These are phyloP conservation scores for Cheirogaleus medius DNA, from an alignment of 2,113 vertebrate genomes.

Conservation along the genomic window DNA sequence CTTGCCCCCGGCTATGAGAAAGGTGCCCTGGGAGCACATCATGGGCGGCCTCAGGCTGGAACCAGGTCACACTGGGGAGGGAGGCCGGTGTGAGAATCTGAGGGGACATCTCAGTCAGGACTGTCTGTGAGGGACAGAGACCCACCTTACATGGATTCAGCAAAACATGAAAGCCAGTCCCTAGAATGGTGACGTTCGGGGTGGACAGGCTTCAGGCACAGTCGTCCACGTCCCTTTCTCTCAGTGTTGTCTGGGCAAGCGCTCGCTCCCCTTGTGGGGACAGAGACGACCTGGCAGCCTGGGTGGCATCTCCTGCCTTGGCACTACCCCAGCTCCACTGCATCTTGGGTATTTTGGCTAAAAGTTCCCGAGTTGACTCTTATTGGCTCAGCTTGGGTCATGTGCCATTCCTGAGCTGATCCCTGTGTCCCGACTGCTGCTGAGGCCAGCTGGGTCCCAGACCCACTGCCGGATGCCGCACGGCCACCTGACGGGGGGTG, in stretches of 20 bases:
- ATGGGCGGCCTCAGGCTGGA: neutral
- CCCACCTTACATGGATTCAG: neutral
- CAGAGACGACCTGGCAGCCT: neutral
- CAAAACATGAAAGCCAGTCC: neutral
- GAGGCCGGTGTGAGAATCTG: neutral
- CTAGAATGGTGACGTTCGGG: fast-evolving
- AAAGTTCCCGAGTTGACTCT: neutral
- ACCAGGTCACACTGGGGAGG: neutral
- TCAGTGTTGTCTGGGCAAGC: too few species aligned
- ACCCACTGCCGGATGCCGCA: neutral
- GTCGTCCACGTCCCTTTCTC: fast-evolving
- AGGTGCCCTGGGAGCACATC: neutral
- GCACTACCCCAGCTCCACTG: fast-evolving
- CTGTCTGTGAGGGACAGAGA: neutral
- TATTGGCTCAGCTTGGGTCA: neutral
- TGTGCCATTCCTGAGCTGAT: fast-evolving
- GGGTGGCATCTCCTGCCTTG: fast-evolving
- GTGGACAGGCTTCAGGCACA: neutral
- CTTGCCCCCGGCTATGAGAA: neutral
- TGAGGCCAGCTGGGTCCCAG: neutral
- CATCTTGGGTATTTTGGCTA: too few species aligned
- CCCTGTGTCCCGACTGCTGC: neutral
- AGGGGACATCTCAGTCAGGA: neutral
- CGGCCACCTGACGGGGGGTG: neutral
- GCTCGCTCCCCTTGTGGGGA: neutral